These are phyloP conservation scores for Drosophila baimaii DNA, from an alignment of 1,140 invertebrate genomes.

Conservation along the genomic window DNA sequence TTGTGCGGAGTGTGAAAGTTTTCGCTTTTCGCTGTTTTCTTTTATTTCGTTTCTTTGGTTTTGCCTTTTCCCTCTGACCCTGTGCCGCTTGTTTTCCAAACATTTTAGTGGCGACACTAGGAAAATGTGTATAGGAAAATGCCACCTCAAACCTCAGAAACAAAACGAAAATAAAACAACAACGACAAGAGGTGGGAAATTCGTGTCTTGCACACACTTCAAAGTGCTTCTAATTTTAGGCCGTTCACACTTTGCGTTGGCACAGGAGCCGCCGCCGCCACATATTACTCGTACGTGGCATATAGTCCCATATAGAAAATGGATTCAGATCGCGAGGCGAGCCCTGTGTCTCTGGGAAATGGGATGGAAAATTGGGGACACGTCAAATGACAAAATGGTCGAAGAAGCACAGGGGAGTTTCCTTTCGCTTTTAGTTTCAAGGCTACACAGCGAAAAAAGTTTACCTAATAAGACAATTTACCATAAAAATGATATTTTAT, in stretches of 20 bases:
- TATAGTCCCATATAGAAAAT: conserved; percentile 2
- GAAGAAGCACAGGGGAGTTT: not conserved
- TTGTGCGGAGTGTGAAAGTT: conserved; percentile 65
- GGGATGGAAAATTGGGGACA: conserved; percentile 50
- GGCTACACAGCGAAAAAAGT: conserved; percentile 18
- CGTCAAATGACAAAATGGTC: conserved; percentile 36
- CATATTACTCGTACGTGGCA: conserved; percentile 7
- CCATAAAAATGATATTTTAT: no score
- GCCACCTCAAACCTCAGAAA: conserved; percentile 27
- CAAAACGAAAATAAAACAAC: conserved; percentile 46
- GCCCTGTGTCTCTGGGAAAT: conserved; percentile 20
- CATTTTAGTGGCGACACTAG: conserved; percentile 14
- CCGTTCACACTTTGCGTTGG: conserved; percentile 77
- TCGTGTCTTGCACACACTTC: conserved; percentile 47
- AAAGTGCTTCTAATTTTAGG: conserved; percentile 76
- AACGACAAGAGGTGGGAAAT: conserved; percentile 23
- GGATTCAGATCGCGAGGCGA: conserved; percentile 27
- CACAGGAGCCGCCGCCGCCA: conserved; percentile 25
- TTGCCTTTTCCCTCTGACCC: conserved; percentile 12
- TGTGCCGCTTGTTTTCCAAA: conserved; percentile 18
- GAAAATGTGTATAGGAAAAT: conserved; percentile 18
- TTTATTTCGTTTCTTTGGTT: not conserved
- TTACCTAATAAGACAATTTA: not conserved
- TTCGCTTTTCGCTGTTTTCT: conserved; percentile 1
- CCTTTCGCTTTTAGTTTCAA: conserved; percentile 17